Evolutionary conservation across 2,888 invertebrate species (phyloP), one percentile per base, ranked within the genome.

Genomic region (Archips crataeganus): DNA sequence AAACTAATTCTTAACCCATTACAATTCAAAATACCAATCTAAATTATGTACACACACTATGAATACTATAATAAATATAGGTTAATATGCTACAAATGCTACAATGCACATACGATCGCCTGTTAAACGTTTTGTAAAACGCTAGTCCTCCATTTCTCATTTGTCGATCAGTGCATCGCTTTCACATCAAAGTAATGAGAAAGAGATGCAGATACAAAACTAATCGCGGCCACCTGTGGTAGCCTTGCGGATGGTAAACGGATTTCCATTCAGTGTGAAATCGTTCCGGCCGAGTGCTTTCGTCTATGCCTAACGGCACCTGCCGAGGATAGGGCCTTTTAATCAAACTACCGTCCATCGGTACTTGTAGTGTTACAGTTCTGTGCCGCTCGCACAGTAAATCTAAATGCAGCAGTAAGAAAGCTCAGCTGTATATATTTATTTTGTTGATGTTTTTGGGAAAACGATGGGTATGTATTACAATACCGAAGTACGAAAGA

Each of bases 221-320:
- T n/a, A n/a, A 5, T 36, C 32, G 36, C 4, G 13, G 1, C 36
- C 8, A 11, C n/a, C 3, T 34, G 36, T 34, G 36, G 0, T 60
- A 36, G 13, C 34, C 60, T n/a, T n/a, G 36, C 8, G 10, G 42
- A 23, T n/a, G 10, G 15, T 49, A 64, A 45, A 60, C 51, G 54
- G 62, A 64, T 70, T 70, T 69, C 68, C 75, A 64, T 59, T 62
- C 34, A 42, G 71, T 71, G 71, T 71, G 69, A 75, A 69, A 65
- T 71, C 59, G 71, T 75, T 75, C 71, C 71, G 71, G 67, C 32
- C 36, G 68, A 71, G 51, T 36, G 68, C 45, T 62, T 47, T 57
- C 49, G 59, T 45, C 69, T 54, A 45, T 61, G 59, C 36, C 60
- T 68, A 65, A 51, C 51, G 60, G 61, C 69, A 74, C 73, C 68